Evolutionary conservation across 2,113 vertebrate species (phyloP).

Genomic region (Chelonoidis abingdonii): DNA sequence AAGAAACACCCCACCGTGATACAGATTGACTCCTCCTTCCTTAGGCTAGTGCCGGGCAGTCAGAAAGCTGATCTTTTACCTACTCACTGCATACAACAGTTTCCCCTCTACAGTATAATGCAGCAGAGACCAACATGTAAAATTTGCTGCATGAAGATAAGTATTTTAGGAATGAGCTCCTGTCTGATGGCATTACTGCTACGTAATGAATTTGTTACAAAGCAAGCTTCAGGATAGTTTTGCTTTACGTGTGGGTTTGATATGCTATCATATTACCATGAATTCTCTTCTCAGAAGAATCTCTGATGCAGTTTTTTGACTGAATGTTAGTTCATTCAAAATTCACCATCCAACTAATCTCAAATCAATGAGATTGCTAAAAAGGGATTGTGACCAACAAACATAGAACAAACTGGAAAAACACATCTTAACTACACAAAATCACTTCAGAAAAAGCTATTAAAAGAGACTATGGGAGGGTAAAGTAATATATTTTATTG

Average conservation of each 20-base stretch:
- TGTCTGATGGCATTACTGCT: not conserved
- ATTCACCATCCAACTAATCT: not conserved
- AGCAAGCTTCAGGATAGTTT: not conserved
- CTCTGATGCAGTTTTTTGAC: not conserved
- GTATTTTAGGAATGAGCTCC: not conserved
- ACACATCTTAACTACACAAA: not conserved
- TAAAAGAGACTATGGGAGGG: not conserved
- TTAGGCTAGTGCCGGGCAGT: not conserved
- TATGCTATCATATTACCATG: not conserved
- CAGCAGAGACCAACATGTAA: not conserved
- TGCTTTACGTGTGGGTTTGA: not conserved
- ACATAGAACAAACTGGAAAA: not conserved
- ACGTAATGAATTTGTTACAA: not conserved
- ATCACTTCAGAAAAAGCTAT: not conserved
- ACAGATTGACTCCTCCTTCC: not conserved
- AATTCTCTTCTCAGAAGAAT: not conserved
- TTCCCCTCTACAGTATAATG: not conserved
- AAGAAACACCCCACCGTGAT: not conserved
- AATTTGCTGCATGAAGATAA: not conserved
- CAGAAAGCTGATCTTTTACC: not conserved
- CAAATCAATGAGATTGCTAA: not conserved
- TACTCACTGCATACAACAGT: not conserved
- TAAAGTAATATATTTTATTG: not conserved
- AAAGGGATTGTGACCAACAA: not conserved
- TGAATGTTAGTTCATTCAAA: not conserved